Percentiles rank a stretch among this genome's conserved stretches.
phyloP scores from a whole-genome alignment of 1,140 invertebrate genomes.

The Cydia amplana region DNA sequence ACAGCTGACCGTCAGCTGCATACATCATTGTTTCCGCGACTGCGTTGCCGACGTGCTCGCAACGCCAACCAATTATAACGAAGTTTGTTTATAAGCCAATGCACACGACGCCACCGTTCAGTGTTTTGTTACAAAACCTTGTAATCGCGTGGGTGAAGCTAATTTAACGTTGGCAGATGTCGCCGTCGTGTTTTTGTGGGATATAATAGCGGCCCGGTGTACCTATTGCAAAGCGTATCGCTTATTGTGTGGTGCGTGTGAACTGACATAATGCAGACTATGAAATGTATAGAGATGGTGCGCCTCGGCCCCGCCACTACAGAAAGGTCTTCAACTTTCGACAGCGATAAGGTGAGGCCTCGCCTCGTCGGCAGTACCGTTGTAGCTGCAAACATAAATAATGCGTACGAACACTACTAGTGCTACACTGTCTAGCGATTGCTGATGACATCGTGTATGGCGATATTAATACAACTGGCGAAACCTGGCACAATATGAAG shows the following conservation, averaged over 20 bases:
- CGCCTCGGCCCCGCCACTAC: conserved; percentile 60
- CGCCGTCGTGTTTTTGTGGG: conserved; percentile 49
- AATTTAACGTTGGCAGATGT: conserved; percentile 60
- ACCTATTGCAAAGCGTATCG: conserved; percentile 18
- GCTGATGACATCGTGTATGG: conserved; percentile 17
- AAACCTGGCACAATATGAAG: too few relatives aligned
- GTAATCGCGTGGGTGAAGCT: conserved; percentile 66
- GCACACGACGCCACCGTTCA: conserved; percentile 44
- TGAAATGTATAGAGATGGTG: conserved; percentile 76
- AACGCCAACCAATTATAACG: conserved; percentile 46
- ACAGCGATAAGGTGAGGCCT: conserved; percentile 66
- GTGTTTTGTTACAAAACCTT: conserved; percentile 59
- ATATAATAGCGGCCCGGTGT: conserved; percentile 33
- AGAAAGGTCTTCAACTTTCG: conserved; percentile 63
- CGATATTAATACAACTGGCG: neutral
- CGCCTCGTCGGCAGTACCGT: conserved; percentile 44
- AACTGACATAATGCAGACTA: conserved; percentile 62
- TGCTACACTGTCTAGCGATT: neutral
- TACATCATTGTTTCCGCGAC: conserved; percentile 49
- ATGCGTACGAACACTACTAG: neutral
- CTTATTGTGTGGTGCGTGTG: conserved; percentile 45
- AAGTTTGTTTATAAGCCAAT: conserved; percentile 66
- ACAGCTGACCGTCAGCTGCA: conserved; percentile 42
- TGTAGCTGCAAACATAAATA: conserved; percentile 28
- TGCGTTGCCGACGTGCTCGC: conserved; percentile 50